Base-by-base conservation (phyloP, 92 coral and sea anemone species). In the Plumapathes pennacea region DNA sequence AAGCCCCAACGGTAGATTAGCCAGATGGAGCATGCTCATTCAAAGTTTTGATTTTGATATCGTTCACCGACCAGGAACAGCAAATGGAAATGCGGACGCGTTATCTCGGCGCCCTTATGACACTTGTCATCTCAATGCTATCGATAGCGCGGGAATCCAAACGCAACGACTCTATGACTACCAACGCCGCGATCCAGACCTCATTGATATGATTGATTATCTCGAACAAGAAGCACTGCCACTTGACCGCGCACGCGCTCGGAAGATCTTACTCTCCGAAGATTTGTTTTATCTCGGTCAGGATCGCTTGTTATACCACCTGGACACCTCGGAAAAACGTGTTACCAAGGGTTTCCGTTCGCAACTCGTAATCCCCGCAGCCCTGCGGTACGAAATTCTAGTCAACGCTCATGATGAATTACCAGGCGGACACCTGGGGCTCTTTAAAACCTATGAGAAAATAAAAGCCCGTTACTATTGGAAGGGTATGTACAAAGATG, bases 401-500 rank as follows among this genome's bases (percentile, higher is more conserved):
- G 22, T 59, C 2, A 70, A 60, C 36, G 64, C 37, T 20, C 57
- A 70, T 57, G 77, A 70, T 38, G 43, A 64, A 14, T 25, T 74
- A 2, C 37, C 69, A 2, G 74, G 68, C 47, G 75, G 46, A 13
- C 68, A 75, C 21, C 23, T 75, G 14, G 77, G 77, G 4, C 42
- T 57, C 5, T 70, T 67, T 36, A 59, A 76, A 24, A 65, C 83
- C 7, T 76, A 44, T 22, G 52, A 63, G 21, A 77, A 66, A 43
- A 17, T 77, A 1, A 46, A 42, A 34, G 19, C 20, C 15, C 31
- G 64, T 5, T 77, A 67, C 28, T 77, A 71, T 69, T 67, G 84
- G 71, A 68, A 54, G 43, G 77, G 71, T 5, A 67, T 77, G 78
- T 70, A 54, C 27, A 69, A 78, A 62, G 71, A 70, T 47, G 57